A percentile compares a stretch with the other conserved stretches of the same genome.
Evolutionary conservation across 2,797 vertebrate genomes (phyloP).

Genomic region (Sebastes goodei): DNA sequence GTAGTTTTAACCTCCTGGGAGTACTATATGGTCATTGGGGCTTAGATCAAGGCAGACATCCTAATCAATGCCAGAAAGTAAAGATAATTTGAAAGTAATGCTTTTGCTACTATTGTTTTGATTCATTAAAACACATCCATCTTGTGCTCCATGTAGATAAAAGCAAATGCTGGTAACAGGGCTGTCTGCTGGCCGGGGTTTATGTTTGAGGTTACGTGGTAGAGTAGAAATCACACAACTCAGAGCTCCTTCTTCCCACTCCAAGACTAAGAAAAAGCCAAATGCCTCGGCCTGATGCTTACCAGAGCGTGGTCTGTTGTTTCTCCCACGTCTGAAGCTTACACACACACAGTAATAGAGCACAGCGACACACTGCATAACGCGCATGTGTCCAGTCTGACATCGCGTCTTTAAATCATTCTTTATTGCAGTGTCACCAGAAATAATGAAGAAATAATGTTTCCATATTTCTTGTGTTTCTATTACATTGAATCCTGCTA

Average conservation of each 20-base stretch:
- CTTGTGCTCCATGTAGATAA: background rate
- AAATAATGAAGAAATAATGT: conserved; percentile 65
- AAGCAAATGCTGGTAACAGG: conserved; percentile 14
- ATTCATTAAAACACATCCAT: conserved; percentile 6
- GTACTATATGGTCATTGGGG: background rate
- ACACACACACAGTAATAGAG: conserved; percentile 3
- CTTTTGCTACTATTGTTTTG: background rate
- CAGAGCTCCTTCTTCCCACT: conserved; percentile 54
- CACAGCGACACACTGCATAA: conserved; percentile 4
- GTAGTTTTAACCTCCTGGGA: background rate
- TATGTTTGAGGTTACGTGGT: conserved; percentile 51
- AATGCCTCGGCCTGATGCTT: conserved; percentile 60
- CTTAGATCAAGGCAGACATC: background rate
- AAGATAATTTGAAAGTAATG: background rate
- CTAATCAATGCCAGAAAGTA: background rate
- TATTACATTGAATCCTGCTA: conserved; percentile 22
- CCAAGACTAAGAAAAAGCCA: conserved; percentile 53
- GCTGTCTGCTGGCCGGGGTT: conserved; percentile 23
- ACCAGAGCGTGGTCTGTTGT: conserved; percentile 73
- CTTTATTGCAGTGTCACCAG: conserved; percentile 62
- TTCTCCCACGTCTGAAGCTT: conserved; percentile 50
- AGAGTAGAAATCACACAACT: conserved; percentile 53
- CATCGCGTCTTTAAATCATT: conserved; percentile 55
- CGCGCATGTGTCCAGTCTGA: conserved; percentile 32
- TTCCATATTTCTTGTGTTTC: conserved; percentile 51